These are phyloP conservation scores for Mirza zaza DNA, from an alignment of 2,113 vertebrate genomes.

Conservation along the genomic window DNA sequence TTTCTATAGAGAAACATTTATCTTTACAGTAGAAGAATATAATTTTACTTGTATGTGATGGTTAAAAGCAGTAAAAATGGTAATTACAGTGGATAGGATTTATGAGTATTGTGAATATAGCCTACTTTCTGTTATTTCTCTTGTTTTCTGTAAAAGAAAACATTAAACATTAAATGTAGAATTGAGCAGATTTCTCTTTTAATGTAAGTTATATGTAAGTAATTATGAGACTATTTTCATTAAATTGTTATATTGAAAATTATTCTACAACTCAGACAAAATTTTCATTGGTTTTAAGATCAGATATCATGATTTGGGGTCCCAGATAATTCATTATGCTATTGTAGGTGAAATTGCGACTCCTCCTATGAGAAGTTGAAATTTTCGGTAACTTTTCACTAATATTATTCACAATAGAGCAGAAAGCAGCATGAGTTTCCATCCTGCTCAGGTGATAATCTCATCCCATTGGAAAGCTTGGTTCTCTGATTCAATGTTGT, in stretches of 20 bases:
- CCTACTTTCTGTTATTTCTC: background rate
- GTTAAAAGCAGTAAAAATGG: background rate
- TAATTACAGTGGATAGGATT: background rate
- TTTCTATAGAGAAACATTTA: background rate
- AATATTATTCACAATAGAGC: background rate
- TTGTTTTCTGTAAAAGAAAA: background rate
- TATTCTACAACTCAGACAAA: background rate
- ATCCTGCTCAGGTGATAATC: background rate
- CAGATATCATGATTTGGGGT: background rate
- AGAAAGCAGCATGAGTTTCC: background rate
- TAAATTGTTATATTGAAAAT: background rate
- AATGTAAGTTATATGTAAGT: background rate
- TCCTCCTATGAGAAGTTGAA: constrained; percentile 55
- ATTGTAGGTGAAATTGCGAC: background rate
- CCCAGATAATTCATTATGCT: background rate
- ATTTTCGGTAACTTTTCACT: background rate
- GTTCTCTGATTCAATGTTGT: background rate
- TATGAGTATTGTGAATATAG: background rate
- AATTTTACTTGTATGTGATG: background rate
- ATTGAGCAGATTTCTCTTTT: constrained; percentile 16
- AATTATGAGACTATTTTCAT: background rate
- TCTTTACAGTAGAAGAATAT: background rate
- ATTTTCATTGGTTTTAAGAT: background rate
- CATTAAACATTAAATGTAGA: background rate
- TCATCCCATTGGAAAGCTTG: background rate